Evolutionary conservation across 2,888 invertebrate genomes (phyloP), one percentile per base, ranked within the genome.

Genomic region (Hybos culiciformis): DNA sequence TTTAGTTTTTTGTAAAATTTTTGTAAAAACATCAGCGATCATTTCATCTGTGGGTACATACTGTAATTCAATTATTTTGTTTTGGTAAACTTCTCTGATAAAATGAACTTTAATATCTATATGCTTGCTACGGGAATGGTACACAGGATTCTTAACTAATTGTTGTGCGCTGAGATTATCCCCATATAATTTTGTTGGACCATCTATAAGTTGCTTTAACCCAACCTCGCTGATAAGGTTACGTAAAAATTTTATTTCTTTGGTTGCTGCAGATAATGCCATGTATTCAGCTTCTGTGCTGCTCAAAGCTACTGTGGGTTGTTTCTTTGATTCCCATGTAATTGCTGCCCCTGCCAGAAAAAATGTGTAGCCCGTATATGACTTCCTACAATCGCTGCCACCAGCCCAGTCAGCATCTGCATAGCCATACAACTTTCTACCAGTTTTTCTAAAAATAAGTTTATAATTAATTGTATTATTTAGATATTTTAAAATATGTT

Each of bases 361-460:
- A 19, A 49, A 49, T 5, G 32, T 41, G n/a, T 29, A 48, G 8
- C 45, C 48, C 4, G 46, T 46, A 32, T 46, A 51, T 1, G 51
- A 51, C 17, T 39, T 50, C 23, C 49, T 14, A 33, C 47, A 48
- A 3, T 42, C 40, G 11, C 42, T 6, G 33, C 45, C 41, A 14
- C 47, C 45, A 11, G 43, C 48, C 50, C 51, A 53, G 29, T 51
- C 50, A 8, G 48, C 50, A 41, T 50, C 51, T 3, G 43, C 46
- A 23, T 41, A 53, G 2, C 48, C 44, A 4, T 24, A 23, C 3
- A 48, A 24, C 14, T 32, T 18, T 18, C 43, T 11, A 5, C 40
- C 48, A 20, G 44, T 34, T 37, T 46, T 45, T 15, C 37, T 34
- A 32, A 33, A 49, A 11, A 15, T 18, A 4, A 50, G 31, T n/a